Evolutionary conservation across 2,888 invertebrate species (phyloP).

Genomic region (Pristionchus arcanus): DNA sequence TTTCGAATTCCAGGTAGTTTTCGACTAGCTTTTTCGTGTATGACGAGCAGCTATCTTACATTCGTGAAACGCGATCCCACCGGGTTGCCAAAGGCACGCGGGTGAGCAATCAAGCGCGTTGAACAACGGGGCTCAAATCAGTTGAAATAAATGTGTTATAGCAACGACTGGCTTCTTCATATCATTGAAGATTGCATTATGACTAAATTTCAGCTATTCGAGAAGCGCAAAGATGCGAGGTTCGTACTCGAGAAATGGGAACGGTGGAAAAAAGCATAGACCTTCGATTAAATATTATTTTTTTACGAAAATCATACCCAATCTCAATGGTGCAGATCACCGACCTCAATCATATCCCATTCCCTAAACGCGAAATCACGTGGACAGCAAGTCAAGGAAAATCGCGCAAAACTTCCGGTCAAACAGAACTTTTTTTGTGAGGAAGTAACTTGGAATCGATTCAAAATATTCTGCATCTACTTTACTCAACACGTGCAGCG

Average conservation of each 20-base stretch:
- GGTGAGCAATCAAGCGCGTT: too few relatives aligned
- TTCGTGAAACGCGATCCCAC: neutral
- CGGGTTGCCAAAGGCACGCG: neutral
- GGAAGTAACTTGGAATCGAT: too few relatives aligned
- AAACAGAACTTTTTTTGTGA: too few relatives aligned
- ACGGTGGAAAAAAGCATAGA: neutral
- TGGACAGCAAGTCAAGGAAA: neutral
- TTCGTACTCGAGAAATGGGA: neutral
- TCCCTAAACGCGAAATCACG: neutral
- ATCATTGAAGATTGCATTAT: neutral
- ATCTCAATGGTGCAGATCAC: neutral
- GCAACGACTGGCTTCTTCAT: neutral
- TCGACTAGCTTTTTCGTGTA: too few relatives aligned
- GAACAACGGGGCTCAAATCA: too few relatives aligned
- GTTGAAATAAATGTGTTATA: too few relatives aligned
- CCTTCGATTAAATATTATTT: neutral
- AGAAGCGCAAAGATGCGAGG: neutral
- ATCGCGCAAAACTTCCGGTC: neutral
- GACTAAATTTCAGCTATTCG: neutral
- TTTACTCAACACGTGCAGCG: too few relatives aligned
- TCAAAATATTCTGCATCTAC: too few relatives aligned
- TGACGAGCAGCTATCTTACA: neutral
- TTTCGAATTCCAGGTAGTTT: too few relatives aligned
- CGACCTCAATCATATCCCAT: neutral
- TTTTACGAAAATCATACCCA: neutral